Base-by-base conservation (phyloP, 1,140 invertebrate species). In the Trigoniulus corallinus region DNA sequence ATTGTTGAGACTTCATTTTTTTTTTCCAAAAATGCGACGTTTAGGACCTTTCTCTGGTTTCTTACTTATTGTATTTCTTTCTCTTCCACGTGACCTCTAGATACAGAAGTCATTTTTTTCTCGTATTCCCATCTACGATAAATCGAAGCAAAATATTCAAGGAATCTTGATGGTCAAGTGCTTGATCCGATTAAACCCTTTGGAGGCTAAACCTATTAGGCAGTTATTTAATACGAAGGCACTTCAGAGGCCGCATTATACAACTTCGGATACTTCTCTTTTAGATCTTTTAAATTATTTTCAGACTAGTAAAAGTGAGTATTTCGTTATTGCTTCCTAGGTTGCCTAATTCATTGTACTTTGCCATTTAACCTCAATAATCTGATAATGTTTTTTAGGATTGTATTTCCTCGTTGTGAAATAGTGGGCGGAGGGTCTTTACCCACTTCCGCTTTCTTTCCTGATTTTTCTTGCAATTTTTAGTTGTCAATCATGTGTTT, bases 261-360 rank as follows among this genome's bases (percentile, higher is more conserved):
- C 63, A 18, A 42, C 57, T n/a, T 53, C 54, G 4, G 51, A 54
- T 24, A 59, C 56, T 52, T 59, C 63, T 2, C 48, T 66, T 13
- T 65, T 58, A 57, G 62, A 65, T 52, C 48, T 65, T 2, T 54
- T 66, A 1, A 64, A 65, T 47, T 27, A 60, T 21, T 65, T 65
- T 47, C 62, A 64, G 51, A 63, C 60, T 18, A 63, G 64, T 23
- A 64, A 60, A 64, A 59, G 63, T 65, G 53, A 54, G 56, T 56
- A 2, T 21, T 22, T 43, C 25, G 7, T 42, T 15, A 46, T 4
- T 3, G 26, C 3, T 37, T 29, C 20, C 24, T 20, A 37, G 20
- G 13, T 3, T n/a, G 24, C n/a, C 13, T n/a, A 40, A n/a, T n/a
- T n/a, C n/a, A n/a, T n/a, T n/a, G n/a, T n/a, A n/a, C n/a, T n/a